These are phyloP conservation scores for Hirtodrosophila alboralis DNA, from an alignment of 2,888 invertebrate species.

Conservation along the genomic window DNA sequence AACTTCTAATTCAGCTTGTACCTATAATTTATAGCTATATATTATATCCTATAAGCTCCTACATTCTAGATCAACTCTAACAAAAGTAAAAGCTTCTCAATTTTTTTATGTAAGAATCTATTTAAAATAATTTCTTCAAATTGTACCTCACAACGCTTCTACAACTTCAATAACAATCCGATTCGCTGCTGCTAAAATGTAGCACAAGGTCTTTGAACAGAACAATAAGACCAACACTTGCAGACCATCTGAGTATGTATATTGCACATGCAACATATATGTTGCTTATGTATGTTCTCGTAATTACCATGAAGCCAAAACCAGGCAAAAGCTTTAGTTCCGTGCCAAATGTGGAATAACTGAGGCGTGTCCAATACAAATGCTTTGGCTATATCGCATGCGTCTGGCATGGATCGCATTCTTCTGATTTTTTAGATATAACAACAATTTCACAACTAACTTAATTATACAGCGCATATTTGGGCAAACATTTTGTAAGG, in stretches of 20 bases:
- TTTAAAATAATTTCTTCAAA: slow-evolving; percentile 15
- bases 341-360: slow-evolving; percentile 50
- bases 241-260: slow-evolving; percentile 23
- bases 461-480: slow-evolving; percentile 16
- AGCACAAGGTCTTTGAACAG: slow-evolving; percentile 56
- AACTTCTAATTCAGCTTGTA: no score
- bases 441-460: slow-evolving; percentile 27
- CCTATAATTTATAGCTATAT: no score
- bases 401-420: slow-evolving; percentile 14
- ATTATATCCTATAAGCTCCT: no score
- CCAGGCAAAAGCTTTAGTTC: slow-evolving; percentile 47
- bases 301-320: slow-evolving; percentile 52
- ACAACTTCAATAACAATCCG: slow-evolving; percentile 26
- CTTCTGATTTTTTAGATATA: not conserved
- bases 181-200: slow-evolving; percentile 38
- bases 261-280: slow-evolving; percentile 9
- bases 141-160: slow-evolving; percentile 3
- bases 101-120: not conserved
- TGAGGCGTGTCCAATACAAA: slow-evolving; percentile 39
- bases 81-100: no score
- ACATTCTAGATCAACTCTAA: no score
- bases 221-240: slow-evolving; percentile 54
- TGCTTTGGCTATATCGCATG: slow-evolving; percentile 11
- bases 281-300: not conserved
- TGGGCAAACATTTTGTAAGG: slow-evolving; percentile 7